These are phyloP conservation scores for Megathymus violae DNA, from an alignment of 1,140 invertebrate species.

Conservation along the genomic window DNA sequence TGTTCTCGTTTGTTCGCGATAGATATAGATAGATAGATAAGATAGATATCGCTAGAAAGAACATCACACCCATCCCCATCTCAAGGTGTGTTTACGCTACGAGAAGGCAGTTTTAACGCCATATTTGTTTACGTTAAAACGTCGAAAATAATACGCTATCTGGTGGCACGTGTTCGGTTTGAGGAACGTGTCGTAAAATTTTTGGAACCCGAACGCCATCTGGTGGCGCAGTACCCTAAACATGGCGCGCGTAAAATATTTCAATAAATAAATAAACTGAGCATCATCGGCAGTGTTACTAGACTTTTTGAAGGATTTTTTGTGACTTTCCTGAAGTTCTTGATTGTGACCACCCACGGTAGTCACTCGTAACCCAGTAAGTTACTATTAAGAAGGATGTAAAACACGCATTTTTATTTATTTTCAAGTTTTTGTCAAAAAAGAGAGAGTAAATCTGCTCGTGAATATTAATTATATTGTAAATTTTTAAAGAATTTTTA, in stretches of 20 bases:
- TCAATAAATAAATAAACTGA: slow-evolving; percentile 32
- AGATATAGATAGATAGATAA: too few species aligned
- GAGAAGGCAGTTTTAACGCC: slow-evolving; percentile 14
- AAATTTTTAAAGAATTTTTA: too few species aligned
- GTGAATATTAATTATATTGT: too few species aligned
- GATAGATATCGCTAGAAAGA: too few species aligned
- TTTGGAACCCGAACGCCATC: slow-evolving; percentile 18
- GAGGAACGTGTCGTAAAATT: slow-evolving; percentile 24
- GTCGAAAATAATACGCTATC: slow-evolving; percentile 33
- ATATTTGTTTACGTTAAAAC: slow-evolving; percentile 34
- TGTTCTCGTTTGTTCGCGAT: too few species aligned
- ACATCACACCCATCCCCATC: slow-evolving; percentile 3
- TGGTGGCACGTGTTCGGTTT: slow-evolving; percentile 27
- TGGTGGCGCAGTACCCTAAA: slow-evolving; percentile 16
- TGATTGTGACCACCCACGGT: slow-evolving; percentile 15
- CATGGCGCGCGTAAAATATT: slow-evolving; percentile 23
- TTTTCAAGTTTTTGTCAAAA: too few species aligned
- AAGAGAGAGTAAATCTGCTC: too few species aligned
- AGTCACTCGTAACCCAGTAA: not conserved
- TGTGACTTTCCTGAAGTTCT: not conserved
- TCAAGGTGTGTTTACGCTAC: slow-evolving; percentile 17
- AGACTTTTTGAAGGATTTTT: slow-evolving; percentile 15
- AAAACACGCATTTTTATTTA: too few species aligned
- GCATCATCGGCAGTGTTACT: slow-evolving; percentile 16
- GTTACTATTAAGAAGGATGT: too few species aligned